Base-by-base conservation (phyloP, 64 coral and sea anemone species). In the Stylophora pistillata region DNA sequence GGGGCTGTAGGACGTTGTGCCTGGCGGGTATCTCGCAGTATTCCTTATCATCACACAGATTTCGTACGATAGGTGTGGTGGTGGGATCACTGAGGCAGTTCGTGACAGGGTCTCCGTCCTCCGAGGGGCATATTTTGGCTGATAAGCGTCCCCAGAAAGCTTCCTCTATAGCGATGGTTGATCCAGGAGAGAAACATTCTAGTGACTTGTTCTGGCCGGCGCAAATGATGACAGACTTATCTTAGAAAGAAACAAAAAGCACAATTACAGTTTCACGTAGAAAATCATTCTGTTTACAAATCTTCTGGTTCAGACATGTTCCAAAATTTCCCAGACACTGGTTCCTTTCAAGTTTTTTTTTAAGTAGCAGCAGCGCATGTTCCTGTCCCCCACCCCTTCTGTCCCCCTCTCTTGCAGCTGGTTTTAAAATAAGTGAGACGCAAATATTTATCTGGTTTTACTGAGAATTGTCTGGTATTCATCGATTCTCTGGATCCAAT, bases 151-250 rank as follows among this genome's bases (percentile, higher is more conserved):
- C 95, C 95, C 95, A 97, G 82, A 97, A 97, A 11, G 95, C 93
- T 62, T 93, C 87, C 59, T 74, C 78, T 26, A 97, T 97, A 53
- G 91, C 88, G 53, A 97, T 97, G n/a, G 78, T 93, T 41, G 95
- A 97, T 23, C 95, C 95, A 2, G 95, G 95, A 30, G 95, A 97
- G n/a, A 97, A 81, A 21, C 95, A 97, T 72, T 97, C 95, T 4
- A 97, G 61, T 56, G 95, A 97, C n/a, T 93, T 92, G 76, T 97
- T 97, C 76, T 97, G 91, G 77, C 95, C 95, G 27, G 91, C 95
- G 57, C 95, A 97, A 60, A 97, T 54, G 64, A 92, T 74, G 30
- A 97, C 87, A 37, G 92, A 92, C 53, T 97, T 97, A 59, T 97
- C 95, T 97, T 63, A 71, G 37, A 74, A 0, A 84, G 27, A 74